phyloP scores from a whole-genome alignment of 2,113 vertebrate genomes.

The Halcyon senegalensis region DNA sequence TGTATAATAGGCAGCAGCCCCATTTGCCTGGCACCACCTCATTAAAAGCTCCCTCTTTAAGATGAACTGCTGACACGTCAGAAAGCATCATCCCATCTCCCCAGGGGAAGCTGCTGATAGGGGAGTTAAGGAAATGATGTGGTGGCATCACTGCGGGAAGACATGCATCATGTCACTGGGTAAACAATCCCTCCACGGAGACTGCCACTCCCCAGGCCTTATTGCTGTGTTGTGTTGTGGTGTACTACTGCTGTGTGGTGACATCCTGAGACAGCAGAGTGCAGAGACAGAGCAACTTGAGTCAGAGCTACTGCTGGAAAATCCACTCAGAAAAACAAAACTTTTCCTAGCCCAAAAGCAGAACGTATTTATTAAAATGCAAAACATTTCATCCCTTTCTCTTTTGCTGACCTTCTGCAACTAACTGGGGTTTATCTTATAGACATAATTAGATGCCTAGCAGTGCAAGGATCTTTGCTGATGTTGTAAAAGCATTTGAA shows the following conservation, averaged over 20 bases:
- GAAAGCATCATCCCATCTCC: neutral
- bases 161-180: neutral
- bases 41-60: neutral
- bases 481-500: neutral
- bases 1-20: neutral
- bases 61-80: neutral
- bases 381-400: neutral
- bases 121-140: neutral
- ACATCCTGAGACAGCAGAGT: neutral
- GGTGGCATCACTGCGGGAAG: neutral
- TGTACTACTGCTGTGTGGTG: neutral
- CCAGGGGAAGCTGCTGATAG: neutral
- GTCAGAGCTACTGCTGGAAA: neutral
- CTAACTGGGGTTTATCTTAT: neutral
- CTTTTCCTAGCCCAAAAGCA: neutral
- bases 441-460: neutral
- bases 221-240: neutral
- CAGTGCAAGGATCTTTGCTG: neutral
- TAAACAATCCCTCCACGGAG: neutral
- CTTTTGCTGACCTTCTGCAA: neutral
- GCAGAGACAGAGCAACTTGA: neutral
- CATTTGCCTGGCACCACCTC: neutral
- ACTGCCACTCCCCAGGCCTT: neutral
- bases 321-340: neutral
- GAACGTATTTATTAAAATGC: neutral